These are phyloP conservation scores for Aphelocoma californica DNA, from an alignment of 2,797 vertebrate species.

Conservation along the genomic window DNA sequence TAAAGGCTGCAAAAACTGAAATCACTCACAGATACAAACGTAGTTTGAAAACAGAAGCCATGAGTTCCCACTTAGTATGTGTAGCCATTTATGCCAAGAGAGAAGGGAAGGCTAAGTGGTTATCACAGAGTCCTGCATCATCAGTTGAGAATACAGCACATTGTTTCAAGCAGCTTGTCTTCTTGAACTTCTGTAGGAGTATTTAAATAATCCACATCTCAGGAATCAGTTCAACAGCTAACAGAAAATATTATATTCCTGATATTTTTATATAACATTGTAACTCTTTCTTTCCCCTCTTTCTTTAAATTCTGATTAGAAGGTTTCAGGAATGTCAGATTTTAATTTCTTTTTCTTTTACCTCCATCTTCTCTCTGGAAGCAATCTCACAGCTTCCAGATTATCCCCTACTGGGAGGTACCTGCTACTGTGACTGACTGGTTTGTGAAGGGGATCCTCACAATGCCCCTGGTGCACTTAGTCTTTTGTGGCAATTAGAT, in stretches of 20 bases:
- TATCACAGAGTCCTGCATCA: background rate
- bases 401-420: background rate
- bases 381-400: background rate
- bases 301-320: background rate
- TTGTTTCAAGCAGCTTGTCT: background rate
- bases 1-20: background rate
- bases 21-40: background rate
- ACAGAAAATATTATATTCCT: background rate
- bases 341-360: background rate
- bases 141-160: background rate
- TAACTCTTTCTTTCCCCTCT: background rate
- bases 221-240: background rate
- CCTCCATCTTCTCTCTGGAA: background rate
- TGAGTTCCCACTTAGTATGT: background rate
- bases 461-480: accelerated
- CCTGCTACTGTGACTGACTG: background rate
- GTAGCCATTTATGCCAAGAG: background rate
- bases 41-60: background rate
- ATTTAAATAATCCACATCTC: background rate
- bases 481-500: background rate
- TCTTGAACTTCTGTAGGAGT: background rate
- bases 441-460: background rate
- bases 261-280: background rate
- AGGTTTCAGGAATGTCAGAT: background rate
- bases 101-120: background rate